Percentiles rank a stretch among this genome's conserved stretches.
Evolutionary conservation across 2,888 invertebrate genomes (phyloP).

Genomic region (Drosophila pseudotakahashii): DNA sequence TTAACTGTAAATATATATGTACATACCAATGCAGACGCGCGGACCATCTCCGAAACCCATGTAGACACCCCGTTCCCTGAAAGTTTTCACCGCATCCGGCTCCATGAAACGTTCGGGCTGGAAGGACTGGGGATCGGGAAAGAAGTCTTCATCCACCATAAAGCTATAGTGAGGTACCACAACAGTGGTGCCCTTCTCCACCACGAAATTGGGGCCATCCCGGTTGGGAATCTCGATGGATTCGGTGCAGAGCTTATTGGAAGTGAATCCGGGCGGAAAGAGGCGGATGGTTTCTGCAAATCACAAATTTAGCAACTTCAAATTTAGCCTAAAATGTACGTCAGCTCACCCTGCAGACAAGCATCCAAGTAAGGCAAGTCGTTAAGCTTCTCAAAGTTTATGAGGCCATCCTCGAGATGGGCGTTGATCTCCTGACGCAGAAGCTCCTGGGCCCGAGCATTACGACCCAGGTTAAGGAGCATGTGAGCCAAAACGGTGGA

Average conservation of each 20-base stretch:
- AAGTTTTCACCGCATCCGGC: constrained; percentile 76
- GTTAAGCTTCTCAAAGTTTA: constrained; percentile 76
- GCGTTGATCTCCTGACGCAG: constrained; percentile 72
- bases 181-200: constrained; percentile 66
- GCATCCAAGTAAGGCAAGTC: constrained; percentile 81
- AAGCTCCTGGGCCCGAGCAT: constrained; percentile 67
- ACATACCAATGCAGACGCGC: constrained; percentile 70
- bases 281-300: constrained; percentile 76
- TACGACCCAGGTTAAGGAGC: constrained; percentile 73
- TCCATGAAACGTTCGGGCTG: constrained; percentile 80
- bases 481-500: constrained; percentile 71
- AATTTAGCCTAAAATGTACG: too few relatives aligned
- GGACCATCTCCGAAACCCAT: constrained; percentile 83
- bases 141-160: constrained; percentile 76
- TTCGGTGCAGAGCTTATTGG: constrained; percentile 78
- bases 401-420: constrained; percentile 50
- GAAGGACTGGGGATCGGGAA: constrained; percentile 71
- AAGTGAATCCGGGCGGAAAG: constrained; percentile 67
- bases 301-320: too few relatives aligned
- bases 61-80: constrained; percentile 76
- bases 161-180: constrained; percentile 72
- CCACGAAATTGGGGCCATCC: constrained; percentile 63
- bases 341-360: constrained; percentile 78
- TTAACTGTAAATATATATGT: too few relatives aligned
- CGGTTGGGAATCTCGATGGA: constrained; percentile 64